Conservation (phyloP, 2,888 invertebrate species). For the Balanococcus diminutus region DNA sequence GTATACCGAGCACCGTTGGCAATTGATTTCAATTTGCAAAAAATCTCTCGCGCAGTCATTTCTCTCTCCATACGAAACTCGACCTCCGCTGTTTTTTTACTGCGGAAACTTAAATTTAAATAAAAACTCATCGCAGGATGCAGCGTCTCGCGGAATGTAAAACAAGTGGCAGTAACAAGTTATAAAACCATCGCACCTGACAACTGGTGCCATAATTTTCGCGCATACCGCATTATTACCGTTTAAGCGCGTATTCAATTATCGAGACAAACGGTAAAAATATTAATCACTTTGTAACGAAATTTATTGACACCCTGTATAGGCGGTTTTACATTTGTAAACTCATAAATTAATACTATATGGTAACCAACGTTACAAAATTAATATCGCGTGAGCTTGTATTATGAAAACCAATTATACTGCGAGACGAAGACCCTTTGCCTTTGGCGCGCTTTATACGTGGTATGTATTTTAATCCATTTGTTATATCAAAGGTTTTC, state of each 20-base stretch:
- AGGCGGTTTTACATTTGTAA: constrained; percentile 32
- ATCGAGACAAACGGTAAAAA: constrained; percentile 16
- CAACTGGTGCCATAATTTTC: constrained; percentile 12
- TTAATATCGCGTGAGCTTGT: constrained; percentile 43
- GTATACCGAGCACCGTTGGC: too few relatives aligned
- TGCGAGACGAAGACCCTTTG: constrained; percentile 35
- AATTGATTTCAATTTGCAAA: too few relatives aligned
- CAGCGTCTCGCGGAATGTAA: not conserved
- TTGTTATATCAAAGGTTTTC: constrained; percentile 44
- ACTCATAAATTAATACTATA: constrained; percentile 44
- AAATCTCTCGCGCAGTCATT: too few relatives aligned
- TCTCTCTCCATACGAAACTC: too few relatives aligned
- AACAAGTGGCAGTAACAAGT: not conserved
- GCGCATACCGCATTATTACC: constrained; percentile 11
- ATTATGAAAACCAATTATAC: constrained; percentile 44
- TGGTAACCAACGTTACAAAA: constrained; percentile 43
- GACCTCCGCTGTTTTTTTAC: too few relatives aligned
- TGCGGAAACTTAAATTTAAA: not conserved
- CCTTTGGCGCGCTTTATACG: constrained; percentile 35
- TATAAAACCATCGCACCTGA: not conserved
- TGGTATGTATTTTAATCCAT: constrained; percentile 39
- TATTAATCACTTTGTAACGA: constrained; percentile 19
- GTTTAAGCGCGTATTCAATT: constrained; percentile 35
- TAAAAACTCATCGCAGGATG: not conserved
- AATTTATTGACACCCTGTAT: constrained; percentile 42